phyloP scores from a whole-genome alignment of 2,113 vertebrate species.

The cat (Felis catus) region F.catus_Fca126_mat1.0 CM031414.1:52098001-52098500 shows the following conservation, averaged over 20 bases:
- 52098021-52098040: background rate
- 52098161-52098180: background rate
- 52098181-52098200: background rate
- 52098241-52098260: background rate
- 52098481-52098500: background rate
- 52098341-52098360: background rate
- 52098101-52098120: background rate
- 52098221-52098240: too few relatives aligned
- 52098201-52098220: background rate
- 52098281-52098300: background rate
- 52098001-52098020: background rate
- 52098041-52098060: background rate
- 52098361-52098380: background rate
- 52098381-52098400: background rate
- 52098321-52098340: background rate
- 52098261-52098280: background rate
- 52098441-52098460: background rate
- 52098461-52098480: background rate
- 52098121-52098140: background rate
- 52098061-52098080: background rate
- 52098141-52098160: background rate
- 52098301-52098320: background rate
- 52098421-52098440: background rate
- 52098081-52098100: background rate
- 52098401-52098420: background rate